Conservation (phyloP, 2,113 vertebrate species). For the Nansenia antarctica region DNA sequence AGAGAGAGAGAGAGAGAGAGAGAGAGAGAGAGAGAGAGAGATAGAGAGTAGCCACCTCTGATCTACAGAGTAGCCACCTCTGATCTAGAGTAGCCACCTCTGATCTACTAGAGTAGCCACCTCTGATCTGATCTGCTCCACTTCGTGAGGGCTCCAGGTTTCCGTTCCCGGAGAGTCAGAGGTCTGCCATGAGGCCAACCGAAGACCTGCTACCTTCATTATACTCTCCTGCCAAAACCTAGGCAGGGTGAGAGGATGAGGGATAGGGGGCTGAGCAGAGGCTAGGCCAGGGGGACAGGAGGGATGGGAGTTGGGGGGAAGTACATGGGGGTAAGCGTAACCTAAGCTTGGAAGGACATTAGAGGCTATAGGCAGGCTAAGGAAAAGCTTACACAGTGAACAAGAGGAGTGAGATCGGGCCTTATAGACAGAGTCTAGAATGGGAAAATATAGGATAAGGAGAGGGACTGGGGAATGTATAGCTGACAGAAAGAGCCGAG, state of each 20-base stretch:
- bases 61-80: neutral
- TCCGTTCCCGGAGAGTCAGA: neutral
- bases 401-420: no score
- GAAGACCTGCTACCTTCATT: constrained; percentile 8
- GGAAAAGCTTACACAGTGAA: no score
- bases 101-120: neutral
- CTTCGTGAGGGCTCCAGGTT: neutral
- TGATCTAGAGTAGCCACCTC: neutral
- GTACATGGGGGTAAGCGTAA: no score
- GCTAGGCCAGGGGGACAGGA: neutral
- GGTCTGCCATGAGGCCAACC: neutral
- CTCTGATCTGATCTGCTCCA: neutral
- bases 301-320: neutral
- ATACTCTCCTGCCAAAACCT: constrained; percentile 1
- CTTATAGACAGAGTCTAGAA: no score
- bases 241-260: neutral
- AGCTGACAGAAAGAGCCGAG: neutral
- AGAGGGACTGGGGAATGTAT: no score
- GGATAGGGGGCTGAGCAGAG: neutral
- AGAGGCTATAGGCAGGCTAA: no score
- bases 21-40: neutral
- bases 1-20: neutral
- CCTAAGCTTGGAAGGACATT: no score
- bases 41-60: neutral
- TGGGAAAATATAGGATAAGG: neutral